Conservation (phyloP, 1,140 invertebrate species). For the Lordiphosa stackelbergi region DNA sequence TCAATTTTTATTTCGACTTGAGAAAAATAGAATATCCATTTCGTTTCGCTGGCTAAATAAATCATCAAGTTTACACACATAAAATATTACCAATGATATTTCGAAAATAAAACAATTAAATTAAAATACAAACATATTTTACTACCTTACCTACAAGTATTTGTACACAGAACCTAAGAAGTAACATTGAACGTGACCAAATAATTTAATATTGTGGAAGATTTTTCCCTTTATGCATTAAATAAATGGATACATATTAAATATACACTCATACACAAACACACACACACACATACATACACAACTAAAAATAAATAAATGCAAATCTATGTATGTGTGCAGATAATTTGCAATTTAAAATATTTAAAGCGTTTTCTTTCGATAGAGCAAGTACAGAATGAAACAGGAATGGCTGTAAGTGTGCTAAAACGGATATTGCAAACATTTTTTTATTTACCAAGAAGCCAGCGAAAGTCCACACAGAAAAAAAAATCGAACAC, state of each 20-base stretch:
- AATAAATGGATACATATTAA: conserved; percentile 43
- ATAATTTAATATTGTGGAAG: conserved; percentile 68
- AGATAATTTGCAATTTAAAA: conserved; percentile 21
- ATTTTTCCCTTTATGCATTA: conserved; percentile 46
- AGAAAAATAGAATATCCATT: background rate
- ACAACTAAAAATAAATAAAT: conserved; percentile 28
- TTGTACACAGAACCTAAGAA: conserved; percentile 62
- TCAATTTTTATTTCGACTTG: conserved; percentile 1
- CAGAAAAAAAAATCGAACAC: too few species aligned
- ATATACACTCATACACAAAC: conserved; percentile 39
- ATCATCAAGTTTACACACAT: conserved; percentile 30
- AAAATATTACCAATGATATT: conserved; percentile 32
- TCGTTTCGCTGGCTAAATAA: background rate
- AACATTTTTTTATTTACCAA: too few species aligned
- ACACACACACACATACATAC: conserved; percentile 21
- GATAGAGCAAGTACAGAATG: too few species aligned
- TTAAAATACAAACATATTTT: conserved; percentile 56
- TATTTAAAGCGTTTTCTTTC: conserved; percentile 10
- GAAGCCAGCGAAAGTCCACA: too few species aligned
- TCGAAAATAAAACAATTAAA: conserved; percentile 30
- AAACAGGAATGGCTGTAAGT: too few species aligned
- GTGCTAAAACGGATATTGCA: too few species aligned
- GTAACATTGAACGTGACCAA: conserved; percentile 71
- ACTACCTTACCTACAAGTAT: conserved; percentile 68
- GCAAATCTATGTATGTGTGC: conserved; percentile 26